Evolutionary conservation across 2,888 invertebrate genomes (phyloP), one percentile per base, ranked within the genome.

Genomic region (Anarsia innoxiella): DNA sequence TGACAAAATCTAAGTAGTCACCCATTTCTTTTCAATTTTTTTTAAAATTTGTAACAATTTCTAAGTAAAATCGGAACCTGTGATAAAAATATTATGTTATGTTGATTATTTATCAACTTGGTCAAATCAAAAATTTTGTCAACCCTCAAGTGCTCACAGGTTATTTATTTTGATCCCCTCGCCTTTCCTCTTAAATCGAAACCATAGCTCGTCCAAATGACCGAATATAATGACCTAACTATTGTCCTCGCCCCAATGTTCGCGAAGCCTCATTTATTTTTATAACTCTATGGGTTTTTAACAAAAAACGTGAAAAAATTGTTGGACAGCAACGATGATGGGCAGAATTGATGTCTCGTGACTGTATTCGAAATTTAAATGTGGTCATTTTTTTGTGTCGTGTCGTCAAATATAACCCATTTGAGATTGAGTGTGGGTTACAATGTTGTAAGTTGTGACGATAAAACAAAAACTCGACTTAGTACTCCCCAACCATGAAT

Each of bases 161-260:
- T 75, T 73, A 67, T 71, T 72, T 67, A 66, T 68, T 51, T 39
- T 48, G 50, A 56, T n/a, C 65, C 63, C 58, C 58, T 52, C 49
- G 46, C 53, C 56, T 29, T 31, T 46, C 51, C 54, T 63, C 60
- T 59, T 53, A 50, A 68, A 66, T 61, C 65, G 63, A 67, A 69
- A 61, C 64, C 63, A 53, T 60, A 54, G 59, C 57, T 51, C 49
- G 57, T 60, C 63, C 73, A 82, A 84, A 83, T 83, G 82, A 76
- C 83, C 82, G 80, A 71, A 66, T 66, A 72, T 82, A 83, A 83
- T 82, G 79, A 78, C 67, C 69, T 67, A 70, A 79, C 79, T 79
- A 84, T 84, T 83, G 83, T 83, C 69, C 69, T 74, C 74, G 66
- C 75, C 75, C 76, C 72, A 67, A 44, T 68, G 72, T 68, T 70